Evolutionary conservation across 2,113 vertebrate genomes (phyloP).

Genomic region (Oenanthe melanoleuca): DNA sequence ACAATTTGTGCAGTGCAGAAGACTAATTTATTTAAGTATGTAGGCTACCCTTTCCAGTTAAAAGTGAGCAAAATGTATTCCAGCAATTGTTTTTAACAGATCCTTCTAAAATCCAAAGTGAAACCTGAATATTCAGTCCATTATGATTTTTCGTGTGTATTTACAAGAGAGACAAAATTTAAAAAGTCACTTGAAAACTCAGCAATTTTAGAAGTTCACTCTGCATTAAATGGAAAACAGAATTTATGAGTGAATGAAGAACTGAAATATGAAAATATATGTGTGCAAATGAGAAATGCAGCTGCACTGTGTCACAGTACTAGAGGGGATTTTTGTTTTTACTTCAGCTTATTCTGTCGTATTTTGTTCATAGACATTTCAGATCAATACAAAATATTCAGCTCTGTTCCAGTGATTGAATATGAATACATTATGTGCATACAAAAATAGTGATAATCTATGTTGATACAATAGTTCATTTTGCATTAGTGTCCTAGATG

Average conservation of each 20-base stretch:
- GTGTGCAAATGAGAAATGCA: constrained; percentile 44
- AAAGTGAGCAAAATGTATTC: not conserved
- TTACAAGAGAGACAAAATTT: not conserved
- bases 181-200: not conserved
- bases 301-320: constrained; percentile 31
- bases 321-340: constrained; percentile 63
- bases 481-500: constrained; percentile 99
- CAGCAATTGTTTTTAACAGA: not conserved
- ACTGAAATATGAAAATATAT: not conserved
- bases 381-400: constrained; percentile 83
- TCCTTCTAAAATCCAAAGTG: not conserved
- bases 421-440: constrained; percentile 82
- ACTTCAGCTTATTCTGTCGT: constrained; percentile 60
- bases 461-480: constrained; percentile 99
- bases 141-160: not conserved
- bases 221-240: not conserved
- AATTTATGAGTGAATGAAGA: not conserved
- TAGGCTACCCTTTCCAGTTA: constrained; percentile 3
- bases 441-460: constrained; percentile 86
- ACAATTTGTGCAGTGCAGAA: constrained; percentile 32
- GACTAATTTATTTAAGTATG: constrained; percentile 61
- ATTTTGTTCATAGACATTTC: constrained; percentile 77
- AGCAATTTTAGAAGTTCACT: not conserved
- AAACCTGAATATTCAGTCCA: not conserved
- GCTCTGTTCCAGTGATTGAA: constrained; percentile 81